These are phyloP conservation scores for Pogona vitticeps DNA, from an alignment of 2,113 vertebrate genomes.

Conservation along the genomic window DNA sequence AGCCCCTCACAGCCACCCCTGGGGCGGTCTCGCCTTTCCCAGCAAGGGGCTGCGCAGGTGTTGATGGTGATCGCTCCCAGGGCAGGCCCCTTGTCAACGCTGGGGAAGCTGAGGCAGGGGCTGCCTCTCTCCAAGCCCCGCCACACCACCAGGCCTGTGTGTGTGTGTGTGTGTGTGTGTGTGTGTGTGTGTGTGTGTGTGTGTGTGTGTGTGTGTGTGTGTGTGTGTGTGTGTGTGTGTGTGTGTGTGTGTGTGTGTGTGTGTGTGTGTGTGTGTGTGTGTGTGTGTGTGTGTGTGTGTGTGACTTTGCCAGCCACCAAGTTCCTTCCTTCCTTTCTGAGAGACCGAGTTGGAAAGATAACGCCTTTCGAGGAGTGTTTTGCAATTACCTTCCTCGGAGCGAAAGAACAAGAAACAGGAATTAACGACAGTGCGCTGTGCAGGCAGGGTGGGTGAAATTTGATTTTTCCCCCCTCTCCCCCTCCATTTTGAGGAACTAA, in stretches of 20 bases:
- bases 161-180: not conserved
- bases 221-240: not conserved
- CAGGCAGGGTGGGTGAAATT: not conserved
- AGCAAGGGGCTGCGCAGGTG: too few species aligned
- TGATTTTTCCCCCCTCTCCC: too few species aligned
- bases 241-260: not conserved
- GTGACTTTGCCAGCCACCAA: not conserved
- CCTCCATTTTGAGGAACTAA: not conserved
- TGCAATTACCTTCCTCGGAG: constrained; percentile 10
- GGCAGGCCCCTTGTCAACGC: not conserved
- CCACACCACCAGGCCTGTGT: not conserved
- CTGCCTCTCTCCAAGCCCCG: not conserved
- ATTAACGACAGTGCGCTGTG: not conserved
- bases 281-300: not conserved
- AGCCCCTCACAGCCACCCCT: not conserved
- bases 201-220: not conserved
- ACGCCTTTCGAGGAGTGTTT: constrained; percentile 2
- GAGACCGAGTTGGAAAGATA: constrained; percentile 9
- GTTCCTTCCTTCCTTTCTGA: constrained; percentile 35
- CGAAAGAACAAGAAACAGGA: not conserved
- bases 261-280: not conserved
- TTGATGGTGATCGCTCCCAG: not conserved
- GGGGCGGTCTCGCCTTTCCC: not conserved
- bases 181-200: not conserved
- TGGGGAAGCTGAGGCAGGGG: not conserved